Evolutionary conservation across 2,888 invertebrate genomes (phyloP).

Genomic region (Adelphocoris suturalis): DNA sequence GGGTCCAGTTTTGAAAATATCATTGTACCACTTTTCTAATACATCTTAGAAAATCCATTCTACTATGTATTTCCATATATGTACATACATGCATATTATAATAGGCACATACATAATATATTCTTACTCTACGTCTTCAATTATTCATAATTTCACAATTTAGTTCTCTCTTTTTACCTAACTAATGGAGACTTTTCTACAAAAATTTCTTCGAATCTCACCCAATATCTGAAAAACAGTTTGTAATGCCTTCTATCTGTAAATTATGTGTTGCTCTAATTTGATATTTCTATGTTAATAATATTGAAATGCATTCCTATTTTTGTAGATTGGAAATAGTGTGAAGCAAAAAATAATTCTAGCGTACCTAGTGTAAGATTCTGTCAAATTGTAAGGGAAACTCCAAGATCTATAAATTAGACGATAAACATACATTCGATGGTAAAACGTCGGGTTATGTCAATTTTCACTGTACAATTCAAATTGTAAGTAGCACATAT

Average conservation of each 20-base stretch:
- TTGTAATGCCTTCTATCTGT: neutral
- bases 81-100: no score
- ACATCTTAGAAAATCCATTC: no score
- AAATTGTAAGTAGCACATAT: constrained; percentile 10
- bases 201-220: neutral
- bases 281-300: no score
- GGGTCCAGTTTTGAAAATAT: constrained; percentile 1
- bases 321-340: constrained; percentile 30
- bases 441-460: constrained; percentile 50
- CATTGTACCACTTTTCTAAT: no score
- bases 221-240: neutral
- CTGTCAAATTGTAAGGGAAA: constrained; percentile 70
- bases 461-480: constrained; percentile 50
- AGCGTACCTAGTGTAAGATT: neutral
- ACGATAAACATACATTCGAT: constrained; percentile 37
- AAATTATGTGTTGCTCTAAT: no score
- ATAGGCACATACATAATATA: no score
- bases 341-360: neutral
- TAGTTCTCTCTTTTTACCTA: no score
- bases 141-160: no score
- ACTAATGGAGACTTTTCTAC: no score
- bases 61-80: no score
- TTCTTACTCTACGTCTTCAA: no score
- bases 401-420: constrained; percentile 64
- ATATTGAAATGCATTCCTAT: constrained; percentile 41